phyloP scores from a whole-genome alignment of 2,113 vertebrate species.

The Xyrauchen texanus region DNA sequence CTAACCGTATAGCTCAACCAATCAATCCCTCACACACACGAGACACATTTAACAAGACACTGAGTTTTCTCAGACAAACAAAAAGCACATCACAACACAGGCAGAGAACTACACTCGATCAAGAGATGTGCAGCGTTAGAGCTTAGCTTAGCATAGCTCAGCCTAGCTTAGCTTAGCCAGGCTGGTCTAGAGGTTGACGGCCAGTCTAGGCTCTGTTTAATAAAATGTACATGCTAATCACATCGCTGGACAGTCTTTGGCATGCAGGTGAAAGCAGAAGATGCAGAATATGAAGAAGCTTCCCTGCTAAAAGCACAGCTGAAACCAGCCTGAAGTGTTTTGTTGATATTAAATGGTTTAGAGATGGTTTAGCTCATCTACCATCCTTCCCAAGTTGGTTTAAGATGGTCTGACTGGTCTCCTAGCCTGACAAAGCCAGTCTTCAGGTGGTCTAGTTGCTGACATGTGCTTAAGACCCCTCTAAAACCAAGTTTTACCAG shows the following conservation, averaged over 20 bases:
- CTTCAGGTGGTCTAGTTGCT: too few species aligned
- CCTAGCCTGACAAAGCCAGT: background rate
- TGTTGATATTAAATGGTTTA: too few species aligned
- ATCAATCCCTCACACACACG: constrained; percentile 37
- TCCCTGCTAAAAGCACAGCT: background rate
- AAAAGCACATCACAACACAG: constrained; percentile 56
- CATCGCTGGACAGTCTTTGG: constrained; percentile 70
- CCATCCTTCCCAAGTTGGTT: too few species aligned
- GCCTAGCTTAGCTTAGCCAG: too few species aligned
- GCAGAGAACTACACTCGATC: constrained; percentile 72
- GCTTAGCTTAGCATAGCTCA: constrained; percentile 47
- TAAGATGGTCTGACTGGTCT: too few species aligned
- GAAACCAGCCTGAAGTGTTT: background rate
- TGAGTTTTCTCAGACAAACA: constrained; percentile 11
- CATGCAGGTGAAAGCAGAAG: constrained; percentile 79
- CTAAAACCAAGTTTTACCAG: too few species aligned
- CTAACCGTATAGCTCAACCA: constrained; percentile 32
- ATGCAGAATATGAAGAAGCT: constrained; percentile 51
- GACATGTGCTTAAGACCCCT: too few species aligned
- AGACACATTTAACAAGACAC: constrained; percentile 10
- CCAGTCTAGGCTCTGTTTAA: constrained; percentile 36
- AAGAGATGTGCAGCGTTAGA: constrained; percentile 78
- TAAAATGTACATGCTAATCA: constrained; percentile 19
- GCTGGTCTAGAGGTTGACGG: constrained; percentile 22
- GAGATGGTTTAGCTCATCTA: too few species aligned